Conservation (phyloP, 2,113 vertebrate genomes). For the Myocastor coypus region DNA sequence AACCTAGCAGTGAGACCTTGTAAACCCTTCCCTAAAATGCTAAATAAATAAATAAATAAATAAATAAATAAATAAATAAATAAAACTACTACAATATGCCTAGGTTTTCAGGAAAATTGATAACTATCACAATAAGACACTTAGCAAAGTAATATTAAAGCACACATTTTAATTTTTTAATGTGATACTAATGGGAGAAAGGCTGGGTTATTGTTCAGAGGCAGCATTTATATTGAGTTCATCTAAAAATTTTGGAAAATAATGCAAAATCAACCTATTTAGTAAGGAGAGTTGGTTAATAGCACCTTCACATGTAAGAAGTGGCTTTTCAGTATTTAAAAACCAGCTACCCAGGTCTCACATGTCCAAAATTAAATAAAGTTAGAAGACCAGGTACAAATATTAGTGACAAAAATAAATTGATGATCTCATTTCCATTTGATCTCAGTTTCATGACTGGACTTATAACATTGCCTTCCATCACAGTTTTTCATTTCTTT, state of each 20-base stretch:
- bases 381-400: neutral
- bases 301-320: neutral
- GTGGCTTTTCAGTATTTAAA: constrained; percentile 34
- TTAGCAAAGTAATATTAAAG: neutral
- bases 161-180: neutral
- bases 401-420: neutral
- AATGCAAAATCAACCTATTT: neutral
- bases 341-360: neutral
- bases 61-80: too few species aligned
- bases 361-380: neutral
- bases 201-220: neutral
- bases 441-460: neutral
- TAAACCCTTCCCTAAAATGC: too few species aligned
- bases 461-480: neutral
- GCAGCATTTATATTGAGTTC: neutral
- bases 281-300: neutral
- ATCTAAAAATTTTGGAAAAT: constrained; percentile 48
- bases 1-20: too few species aligned
- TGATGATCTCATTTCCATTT: neutral
- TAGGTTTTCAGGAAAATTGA: neutral
- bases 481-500: constrained; percentile 6
- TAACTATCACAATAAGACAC: neutral
- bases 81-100: neutral
- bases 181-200: neutral
- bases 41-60: too few species aligned